phyloP scores from a whole-genome alignment of 1,140 invertebrate genomes.

The Diabrotica undecimpunctata region DNA sequence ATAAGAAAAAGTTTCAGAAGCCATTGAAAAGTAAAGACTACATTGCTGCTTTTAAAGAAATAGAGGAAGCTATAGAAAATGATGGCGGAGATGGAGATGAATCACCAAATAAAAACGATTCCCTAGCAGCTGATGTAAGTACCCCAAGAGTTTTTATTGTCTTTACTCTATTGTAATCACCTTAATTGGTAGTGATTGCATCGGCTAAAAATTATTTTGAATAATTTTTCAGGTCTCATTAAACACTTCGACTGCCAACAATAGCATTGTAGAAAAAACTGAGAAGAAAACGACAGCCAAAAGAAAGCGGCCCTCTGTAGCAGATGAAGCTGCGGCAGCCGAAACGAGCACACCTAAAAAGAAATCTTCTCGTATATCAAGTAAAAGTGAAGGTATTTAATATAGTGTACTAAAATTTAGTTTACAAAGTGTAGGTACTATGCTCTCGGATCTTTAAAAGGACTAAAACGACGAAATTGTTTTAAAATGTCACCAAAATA shows the following conservation, averaged over 20 bases:
- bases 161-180: too few species aligned
- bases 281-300: conserved; percentile 13
- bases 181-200: too few species aligned
- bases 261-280: not conserved
- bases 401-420: too few species aligned
- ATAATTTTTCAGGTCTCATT: not conserved
- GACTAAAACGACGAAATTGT: too few species aligned
- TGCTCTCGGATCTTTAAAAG: too few species aligned
- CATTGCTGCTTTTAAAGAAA: conserved; percentile 53
- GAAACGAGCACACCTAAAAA: conserved; percentile 10
- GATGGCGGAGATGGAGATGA: conserved; percentile 37
- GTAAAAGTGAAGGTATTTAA: conserved; percentile 17
- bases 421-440: too few species aligned
- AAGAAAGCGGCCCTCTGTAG: conserved; percentile 16
- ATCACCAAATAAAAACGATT: conserved; percentile 9
- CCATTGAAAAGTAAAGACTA: conserved; percentile 56
- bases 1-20: conserved; percentile 57
- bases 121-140: conserved; percentile 15
- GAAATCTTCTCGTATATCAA: conserved; percentile 13
- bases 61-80: conserved; percentile 41
- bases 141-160: not conserved
- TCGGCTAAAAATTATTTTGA: too few species aligned
- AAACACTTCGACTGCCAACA: not conserved
- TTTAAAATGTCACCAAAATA: too few species aligned
- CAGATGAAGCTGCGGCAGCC: conserved; percentile 20